Conservation (phyloP, 2,888 invertebrate species). For the Isotomurus palustris region DNA sequence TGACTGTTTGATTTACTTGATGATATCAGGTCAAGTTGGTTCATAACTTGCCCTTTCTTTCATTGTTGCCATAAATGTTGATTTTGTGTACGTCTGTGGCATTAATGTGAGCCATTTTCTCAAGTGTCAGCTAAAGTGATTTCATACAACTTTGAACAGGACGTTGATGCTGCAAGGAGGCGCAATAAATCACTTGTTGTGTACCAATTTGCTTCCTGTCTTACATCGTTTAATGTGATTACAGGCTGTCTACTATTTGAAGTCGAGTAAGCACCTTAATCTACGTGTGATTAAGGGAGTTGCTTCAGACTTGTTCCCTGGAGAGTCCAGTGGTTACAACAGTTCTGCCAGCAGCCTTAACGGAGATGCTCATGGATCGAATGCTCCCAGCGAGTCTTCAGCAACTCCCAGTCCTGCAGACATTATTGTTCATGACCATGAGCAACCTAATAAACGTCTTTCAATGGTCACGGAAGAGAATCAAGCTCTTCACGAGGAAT, state of each 20-base stretch:
- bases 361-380: slow-evolving; percentile 55
- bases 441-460: slow-evolving; percentile 52
- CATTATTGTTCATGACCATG: slow-evolving; percentile 37
- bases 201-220: too few relatives aligned
- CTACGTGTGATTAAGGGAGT: slow-evolving; percentile 71
- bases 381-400: slow-evolving; percentile 35
- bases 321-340: slow-evolving; percentile 77
- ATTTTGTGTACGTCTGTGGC: too few relatives aligned
- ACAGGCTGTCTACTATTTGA: slow-evolving; percentile 75
- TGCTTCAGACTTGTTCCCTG: slow-evolving; percentile 72
- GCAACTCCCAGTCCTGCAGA: slow-evolving; percentile 32
- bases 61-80: too few relatives aligned
- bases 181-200: too few relatives aligned
- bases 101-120: too few relatives aligned
- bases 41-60: too few relatives aligned
- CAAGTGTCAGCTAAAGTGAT: too few relatives aligned
- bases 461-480: slow-evolving; percentile 73
- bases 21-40: too few relatives aligned
- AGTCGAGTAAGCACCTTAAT: slow-evolving; percentile 69
- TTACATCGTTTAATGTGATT: background rate
- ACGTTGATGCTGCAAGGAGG: too few relatives aligned
- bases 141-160: too few relatives aligned
- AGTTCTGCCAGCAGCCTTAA: slow-evolving; percentile 78
- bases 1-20: too few relatives aligned
- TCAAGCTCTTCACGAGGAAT: too few relatives aligned